Conservation (phyloP, 2,888 invertebrate species). For the Tuta absoluta region DNA sequence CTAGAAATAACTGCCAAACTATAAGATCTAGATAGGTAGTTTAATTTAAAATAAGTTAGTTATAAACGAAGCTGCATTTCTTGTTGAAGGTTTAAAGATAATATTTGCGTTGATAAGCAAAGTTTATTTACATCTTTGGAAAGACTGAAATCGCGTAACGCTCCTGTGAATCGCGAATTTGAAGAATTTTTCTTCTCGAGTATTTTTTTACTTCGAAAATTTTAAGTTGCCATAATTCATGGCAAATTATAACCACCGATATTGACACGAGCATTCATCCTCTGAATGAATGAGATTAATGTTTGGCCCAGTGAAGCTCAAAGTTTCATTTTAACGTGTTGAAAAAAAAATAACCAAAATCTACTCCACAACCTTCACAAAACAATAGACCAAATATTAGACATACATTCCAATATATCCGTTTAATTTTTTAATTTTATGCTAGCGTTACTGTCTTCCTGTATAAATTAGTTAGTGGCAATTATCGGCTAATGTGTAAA, state of each 20-base stretch:
- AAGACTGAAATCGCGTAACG: slow-evolving; percentile 51
- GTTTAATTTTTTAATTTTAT: slow-evolving; percentile 47
- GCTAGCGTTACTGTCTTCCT: slow-evolving; percentile 64
- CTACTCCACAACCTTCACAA: slow-evolving; percentile 28
- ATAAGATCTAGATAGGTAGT: slow-evolving; percentile 12
- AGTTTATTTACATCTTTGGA: slow-evolving; percentile 42
- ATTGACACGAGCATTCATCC: slow-evolving; percentile 45
- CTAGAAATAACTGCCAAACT: slow-evolving; percentile 17
- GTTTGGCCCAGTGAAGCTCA: slow-evolving; percentile 45
- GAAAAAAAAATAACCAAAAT: slow-evolving; percentile 53
- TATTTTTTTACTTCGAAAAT: slow-evolving; percentile 24
- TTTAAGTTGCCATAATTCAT: slow-evolving; percentile 47
- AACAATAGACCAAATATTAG: slow-evolving; percentile 48
- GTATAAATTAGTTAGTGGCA: slow-evolving; percentile 51
- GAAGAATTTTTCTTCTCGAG: slow-evolving; percentile 27
- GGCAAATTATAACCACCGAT: slow-evolving; percentile 39
- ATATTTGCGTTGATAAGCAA: slow-evolving; percentile 37
- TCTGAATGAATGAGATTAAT: slow-evolving; percentile 38
- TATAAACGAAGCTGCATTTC: slow-evolving; percentile 24
- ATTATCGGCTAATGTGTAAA: slow-evolving; percentile 38
- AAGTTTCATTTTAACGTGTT: slow-evolving; percentile 38
- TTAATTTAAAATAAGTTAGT: slow-evolving; percentile 7
- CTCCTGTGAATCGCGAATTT: not conserved
- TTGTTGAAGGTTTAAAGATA: slow-evolving; percentile 28
- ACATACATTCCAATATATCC: slow-evolving; percentile 51